Conservation (phyloP, 2,113 vertebrate genomes). For the Bos indicus region DNA sequence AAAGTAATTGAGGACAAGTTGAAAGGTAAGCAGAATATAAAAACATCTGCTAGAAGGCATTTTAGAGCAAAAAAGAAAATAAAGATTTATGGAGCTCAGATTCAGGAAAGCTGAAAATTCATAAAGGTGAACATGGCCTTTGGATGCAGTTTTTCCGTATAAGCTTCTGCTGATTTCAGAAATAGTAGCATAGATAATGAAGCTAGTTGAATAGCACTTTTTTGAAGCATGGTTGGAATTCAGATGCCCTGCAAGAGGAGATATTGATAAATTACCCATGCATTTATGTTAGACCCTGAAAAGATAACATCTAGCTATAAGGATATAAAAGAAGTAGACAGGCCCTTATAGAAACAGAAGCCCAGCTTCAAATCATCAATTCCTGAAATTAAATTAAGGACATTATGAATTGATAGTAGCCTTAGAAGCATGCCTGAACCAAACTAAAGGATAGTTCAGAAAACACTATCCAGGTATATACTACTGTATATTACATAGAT, state of each 20-base stretch:
- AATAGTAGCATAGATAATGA: background rate
- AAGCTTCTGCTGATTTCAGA: background rate
- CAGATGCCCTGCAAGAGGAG: background rate
- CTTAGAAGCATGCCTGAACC: background rate
- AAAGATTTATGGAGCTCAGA: background rate
- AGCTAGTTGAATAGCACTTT: background rate
- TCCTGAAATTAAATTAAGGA: background rate
- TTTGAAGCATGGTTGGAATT: background rate
- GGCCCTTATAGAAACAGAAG: background rate
- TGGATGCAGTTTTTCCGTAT: background rate
- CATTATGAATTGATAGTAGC: background rate
- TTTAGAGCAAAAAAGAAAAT: background rate
- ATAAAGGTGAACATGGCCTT: background rate
- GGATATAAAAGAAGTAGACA: background rate
- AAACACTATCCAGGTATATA: background rate
- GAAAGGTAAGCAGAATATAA: background rate
- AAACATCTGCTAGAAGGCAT: background rate
- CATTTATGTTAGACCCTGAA: background rate
- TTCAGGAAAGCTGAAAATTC: background rate
- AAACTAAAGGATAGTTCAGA: background rate
- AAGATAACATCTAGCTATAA: background rate
- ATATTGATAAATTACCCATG: background rate
- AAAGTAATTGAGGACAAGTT: background rate
- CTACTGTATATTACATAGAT: background rate
- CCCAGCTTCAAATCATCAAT: background rate